phyloP scores from a whole-genome alignment of 2,797 vertebrate species.

The Poeciliopsis gracilis region DNA sequence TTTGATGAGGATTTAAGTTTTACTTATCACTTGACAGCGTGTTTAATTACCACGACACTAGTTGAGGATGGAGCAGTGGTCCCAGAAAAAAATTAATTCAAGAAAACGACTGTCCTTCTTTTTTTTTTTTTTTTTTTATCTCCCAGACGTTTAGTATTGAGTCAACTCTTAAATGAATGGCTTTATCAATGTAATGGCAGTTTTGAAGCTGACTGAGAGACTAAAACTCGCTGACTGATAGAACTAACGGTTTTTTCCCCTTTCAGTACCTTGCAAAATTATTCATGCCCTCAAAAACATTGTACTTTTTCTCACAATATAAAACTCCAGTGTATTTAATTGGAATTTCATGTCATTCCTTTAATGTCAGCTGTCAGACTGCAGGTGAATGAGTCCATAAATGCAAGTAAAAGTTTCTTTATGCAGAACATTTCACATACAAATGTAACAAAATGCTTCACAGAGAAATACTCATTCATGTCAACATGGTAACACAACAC shows the following conservation, averaged over 20 bases:
- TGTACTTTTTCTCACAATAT: not conserved
- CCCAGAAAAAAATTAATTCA: not conserved
- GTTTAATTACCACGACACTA: not conserved
- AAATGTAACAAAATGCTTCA: not conserved
- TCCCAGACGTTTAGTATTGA: not conserved
- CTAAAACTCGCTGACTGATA: not conserved
- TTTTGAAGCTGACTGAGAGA: not conserved
- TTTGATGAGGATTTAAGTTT: conserved; percentile 7
- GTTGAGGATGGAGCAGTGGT: not conserved
- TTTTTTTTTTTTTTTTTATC: not conserved
- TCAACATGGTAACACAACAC: not conserved
- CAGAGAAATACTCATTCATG: not conserved
- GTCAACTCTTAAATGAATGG: not conserved
- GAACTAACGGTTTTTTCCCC: not conserved
- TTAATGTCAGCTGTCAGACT: no score
- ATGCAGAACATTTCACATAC: not conserved
- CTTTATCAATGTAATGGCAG: not conserved
- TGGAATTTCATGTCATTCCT: not conserved
- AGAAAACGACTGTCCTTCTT: not conserved
- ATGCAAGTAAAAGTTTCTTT: not conserved
- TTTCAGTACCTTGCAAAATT: not conserved
- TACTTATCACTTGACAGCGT: conserved; percentile 3
- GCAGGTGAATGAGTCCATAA: no score
- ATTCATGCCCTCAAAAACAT: not conserved
- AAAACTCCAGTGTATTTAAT: not conserved